A percentile compares a stretch with the other conserved stretches of the same genome.
Evolutionary conservation across 2,797 vertebrate genomes (phyloP).

Genomic region (Paramormyrops hopkinsi): DNA sequence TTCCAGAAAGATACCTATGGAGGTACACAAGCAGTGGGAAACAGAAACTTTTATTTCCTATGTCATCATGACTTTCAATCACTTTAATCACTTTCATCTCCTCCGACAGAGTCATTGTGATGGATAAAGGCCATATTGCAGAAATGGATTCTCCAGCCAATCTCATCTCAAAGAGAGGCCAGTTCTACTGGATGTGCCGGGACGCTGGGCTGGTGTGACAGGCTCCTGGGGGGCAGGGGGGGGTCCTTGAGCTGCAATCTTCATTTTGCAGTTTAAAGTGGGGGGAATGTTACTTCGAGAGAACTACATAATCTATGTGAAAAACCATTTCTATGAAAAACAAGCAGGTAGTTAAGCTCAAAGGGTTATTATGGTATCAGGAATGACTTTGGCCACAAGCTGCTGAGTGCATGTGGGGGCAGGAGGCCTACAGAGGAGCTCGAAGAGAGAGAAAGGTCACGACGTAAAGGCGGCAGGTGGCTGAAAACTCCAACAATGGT

Average conservation of each 20-base stretch:
- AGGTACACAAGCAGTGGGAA: background rate
- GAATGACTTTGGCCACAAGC: background rate
- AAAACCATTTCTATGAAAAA: slow-evolving; percentile 39
- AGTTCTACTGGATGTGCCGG: slow-evolving; percentile 81
- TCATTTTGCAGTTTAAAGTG: slow-evolving; percentile 35
- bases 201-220: slow-evolving; percentile 74
- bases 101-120: slow-evolving; percentile 77
- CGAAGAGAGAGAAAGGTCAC: slow-evolving; percentile 31
- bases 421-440: slow-evolving; percentile 18
- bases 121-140: slow-evolving; percentile 79
- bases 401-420: background rate
- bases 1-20: background rate
- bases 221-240: background rate
- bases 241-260: slow-evolving; percentile 23
- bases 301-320: slow-evolving; percentile 45
- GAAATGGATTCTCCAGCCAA: slow-evolving; percentile 79
- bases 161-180: slow-evolving; percentile 73
- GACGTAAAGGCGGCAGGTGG: slow-evolving; percentile 23
- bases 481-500: slow-evolving; percentile 37
- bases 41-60: background rate
- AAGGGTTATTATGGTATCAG: background rate
- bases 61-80: background rate
- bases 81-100: background rate
- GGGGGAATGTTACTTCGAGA: slow-evolving; percentile 37
- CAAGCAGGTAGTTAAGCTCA: slow-evolving; percentile 27